These are phyloP conservation scores for Trogon melanurus DNA, from an alignment of 2,113 vertebrate species.

Conservation along the genomic window DNA sequence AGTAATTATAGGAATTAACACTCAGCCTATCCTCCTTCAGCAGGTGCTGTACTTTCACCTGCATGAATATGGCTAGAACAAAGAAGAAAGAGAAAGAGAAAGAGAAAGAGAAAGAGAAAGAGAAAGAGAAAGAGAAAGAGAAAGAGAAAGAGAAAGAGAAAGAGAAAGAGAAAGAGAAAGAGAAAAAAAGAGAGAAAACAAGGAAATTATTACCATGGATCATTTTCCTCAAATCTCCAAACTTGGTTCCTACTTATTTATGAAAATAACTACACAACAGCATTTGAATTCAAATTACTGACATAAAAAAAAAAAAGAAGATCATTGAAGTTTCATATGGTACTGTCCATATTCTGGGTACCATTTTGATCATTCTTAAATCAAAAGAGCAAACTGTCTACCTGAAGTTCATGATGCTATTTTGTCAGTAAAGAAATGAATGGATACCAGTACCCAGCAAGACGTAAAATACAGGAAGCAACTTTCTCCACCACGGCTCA, in stretches of 20 bases:
- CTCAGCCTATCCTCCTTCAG: not conserved
- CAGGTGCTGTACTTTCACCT: not conserved
- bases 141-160: not conserved
- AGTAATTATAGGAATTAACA: not conserved
- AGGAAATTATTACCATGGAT: not conserved
- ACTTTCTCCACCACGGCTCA: not conserved
- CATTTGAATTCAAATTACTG: not conserved
- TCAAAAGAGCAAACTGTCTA: not conserved
- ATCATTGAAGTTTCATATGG: not conserved
- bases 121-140: not conserved
- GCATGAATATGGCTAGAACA: not conserved
- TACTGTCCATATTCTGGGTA: not conserved
- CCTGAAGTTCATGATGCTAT: not conserved
- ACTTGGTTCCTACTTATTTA: not conserved
- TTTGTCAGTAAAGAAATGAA: not conserved
- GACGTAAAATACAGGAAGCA: not conserved
- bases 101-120: not conserved
- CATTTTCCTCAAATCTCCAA: not conserved
- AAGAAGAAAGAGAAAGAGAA: not conserved
- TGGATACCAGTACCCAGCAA: not conserved
- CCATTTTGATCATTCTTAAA: not conserved
- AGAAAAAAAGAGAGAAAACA: not conserved
- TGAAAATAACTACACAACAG: not conserved
- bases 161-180: not conserved
- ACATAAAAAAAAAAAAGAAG: not conserved